Evolutionary conservation across 2,888 invertebrate genomes (phyloP).

Genomic region (Sinohyriopsis cumingii): DNA sequence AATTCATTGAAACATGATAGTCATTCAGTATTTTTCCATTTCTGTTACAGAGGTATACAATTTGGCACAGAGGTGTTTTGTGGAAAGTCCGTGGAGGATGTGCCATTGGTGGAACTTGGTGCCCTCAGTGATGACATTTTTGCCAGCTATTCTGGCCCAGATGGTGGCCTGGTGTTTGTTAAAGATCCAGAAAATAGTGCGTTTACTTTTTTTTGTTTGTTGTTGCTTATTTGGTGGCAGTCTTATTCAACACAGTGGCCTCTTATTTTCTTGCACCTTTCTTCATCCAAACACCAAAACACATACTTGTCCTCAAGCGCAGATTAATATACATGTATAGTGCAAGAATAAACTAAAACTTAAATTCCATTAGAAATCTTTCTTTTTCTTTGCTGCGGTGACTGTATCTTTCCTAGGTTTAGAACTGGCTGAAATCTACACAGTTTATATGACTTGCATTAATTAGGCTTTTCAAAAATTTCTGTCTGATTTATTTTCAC

Average conservation of each 20-base stretch:
- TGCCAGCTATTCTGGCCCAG: conserved; percentile 87
- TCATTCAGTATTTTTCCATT: not conserved
- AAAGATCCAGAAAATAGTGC: conserved; percentile 19
- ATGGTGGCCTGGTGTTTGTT: conserved; percentile 85
- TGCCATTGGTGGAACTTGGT: conserved; percentile 77
- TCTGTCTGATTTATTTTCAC: too few relatives aligned
- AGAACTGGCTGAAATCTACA: too few relatives aligned
- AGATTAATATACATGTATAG: too few relatives aligned
- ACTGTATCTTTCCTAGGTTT: too few relatives aligned
- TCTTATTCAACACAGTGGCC: not conserved
- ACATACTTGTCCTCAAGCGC: too few relatives aligned
- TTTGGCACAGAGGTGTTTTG: conserved; percentile 75
- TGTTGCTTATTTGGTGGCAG: too few relatives aligned
- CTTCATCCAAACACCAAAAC: not conserved
- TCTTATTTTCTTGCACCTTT: not conserved
- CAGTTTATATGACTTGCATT: too few relatives aligned
- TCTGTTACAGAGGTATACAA: conserved; percentile 25
- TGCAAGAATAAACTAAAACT: too few relatives aligned
- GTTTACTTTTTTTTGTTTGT: not conserved
- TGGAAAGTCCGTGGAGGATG: conserved; percentile 82
- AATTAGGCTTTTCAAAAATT: too few relatives aligned
- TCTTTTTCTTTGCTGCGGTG: too few relatives aligned
- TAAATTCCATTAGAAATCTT: too few relatives aligned
- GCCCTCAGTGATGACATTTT: conserved; percentile 76
- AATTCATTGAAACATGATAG: too few relatives aligned